phyloP scores from a whole-genome alignment of 2,888 invertebrate genomes.

The Drosophila tanythrix region DNA sequence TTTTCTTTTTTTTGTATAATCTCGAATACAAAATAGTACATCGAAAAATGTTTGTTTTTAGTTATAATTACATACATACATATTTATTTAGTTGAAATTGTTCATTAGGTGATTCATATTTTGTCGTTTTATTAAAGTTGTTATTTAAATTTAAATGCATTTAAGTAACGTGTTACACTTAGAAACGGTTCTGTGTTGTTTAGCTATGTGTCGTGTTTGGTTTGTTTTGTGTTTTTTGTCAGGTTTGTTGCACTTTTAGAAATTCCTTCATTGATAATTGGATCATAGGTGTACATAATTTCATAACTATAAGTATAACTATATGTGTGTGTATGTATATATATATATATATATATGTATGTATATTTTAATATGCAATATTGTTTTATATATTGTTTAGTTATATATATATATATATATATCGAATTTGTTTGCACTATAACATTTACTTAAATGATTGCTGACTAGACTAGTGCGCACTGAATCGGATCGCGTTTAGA shows the following conservation, averaged over 20 bases:
- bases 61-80: slow-evolving; percentile 49
- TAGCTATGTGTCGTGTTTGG: slow-evolving; percentile 37
- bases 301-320: slow-evolving; percentile 59
- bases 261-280: slow-evolving; percentile 56
- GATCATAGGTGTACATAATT: slow-evolving; percentile 55
- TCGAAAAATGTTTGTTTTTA: slow-evolving; percentile 60
- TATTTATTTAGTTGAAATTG: slow-evolving; percentile 55
- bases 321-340: slow-evolving; percentile 32
- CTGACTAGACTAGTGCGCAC: slow-evolving; percentile 73
- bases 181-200: slow-evolving; percentile 57
- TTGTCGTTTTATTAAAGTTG: slow-evolving; percentile 48
- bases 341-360: slow-evolving; percentile 12
- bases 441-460: slow-evolving; percentile 74
- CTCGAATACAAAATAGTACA: slow-evolving; percentile 71
- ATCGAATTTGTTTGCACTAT: slow-evolving; percentile 52
- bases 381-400: slow-evolving; percentile 24
- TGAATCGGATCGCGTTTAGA: slow-evolving; percentile 68
- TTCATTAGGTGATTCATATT: slow-evolving; percentile 44
- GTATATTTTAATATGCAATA: slow-evolving; percentile 46
- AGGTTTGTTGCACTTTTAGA: slow-evolving; percentile 55
- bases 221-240: slow-evolving; percentile 34
- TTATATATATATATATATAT: slow-evolving; percentile 47
- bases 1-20: slow-evolving; percentile 55
- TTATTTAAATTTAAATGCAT: slow-evolving; percentile 76
- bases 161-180: slow-evolving; percentile 77